These are phyloP conservation scores for Belonocnema kinseyi DNA, from an alignment of 1,140 invertebrate species.

Conservation along the genomic window DNA sequence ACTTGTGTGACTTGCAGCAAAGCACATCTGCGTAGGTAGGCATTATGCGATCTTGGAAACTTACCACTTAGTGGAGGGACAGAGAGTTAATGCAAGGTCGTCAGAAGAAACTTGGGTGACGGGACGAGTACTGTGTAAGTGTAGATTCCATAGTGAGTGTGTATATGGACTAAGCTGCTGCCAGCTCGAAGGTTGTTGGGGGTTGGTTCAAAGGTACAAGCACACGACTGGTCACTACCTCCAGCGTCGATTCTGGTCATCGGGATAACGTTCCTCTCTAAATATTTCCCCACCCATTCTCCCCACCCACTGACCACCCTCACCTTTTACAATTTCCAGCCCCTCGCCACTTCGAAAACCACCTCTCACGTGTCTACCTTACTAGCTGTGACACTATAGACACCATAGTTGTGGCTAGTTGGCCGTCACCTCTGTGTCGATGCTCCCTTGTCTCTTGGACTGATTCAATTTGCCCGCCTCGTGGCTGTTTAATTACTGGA, in stretches of 20 bases:
- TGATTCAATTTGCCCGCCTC: constrained; percentile 75
- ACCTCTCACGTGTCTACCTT: constrained; percentile 31
- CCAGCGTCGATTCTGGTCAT: constrained; percentile 40
- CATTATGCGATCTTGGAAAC: constrained; percentile 73
- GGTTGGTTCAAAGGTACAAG: constrained; percentile 13
- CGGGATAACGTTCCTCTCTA: constrained; percentile 44
- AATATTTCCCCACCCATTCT: background rate
- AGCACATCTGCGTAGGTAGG: constrained; percentile 60
- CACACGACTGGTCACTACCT: background rate
- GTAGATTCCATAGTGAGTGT: background rate
- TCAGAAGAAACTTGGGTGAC: constrained; percentile 49
- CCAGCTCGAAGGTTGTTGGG: constrained; percentile 18
- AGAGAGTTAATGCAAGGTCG: constrained; percentile 70
- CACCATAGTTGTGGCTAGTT: constrained; percentile 73
- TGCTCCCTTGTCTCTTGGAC: constrained; percentile 74
- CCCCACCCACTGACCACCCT: no score
- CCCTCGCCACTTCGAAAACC: background rate
- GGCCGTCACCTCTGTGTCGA: constrained; percentile 74
- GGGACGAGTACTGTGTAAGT: constrained; percentile 32
- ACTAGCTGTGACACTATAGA: constrained; percentile 58
- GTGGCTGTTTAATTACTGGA: constrained; percentile 76
- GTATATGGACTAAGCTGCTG: background rate
- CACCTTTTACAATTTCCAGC: background rate
- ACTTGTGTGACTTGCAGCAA: constrained; percentile 48
- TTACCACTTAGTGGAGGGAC: constrained; percentile 71